Evolutionary conservation across 2,113 vertebrate species (phyloP).

Genomic region (Aspiorhynchus laticeps): DNA sequence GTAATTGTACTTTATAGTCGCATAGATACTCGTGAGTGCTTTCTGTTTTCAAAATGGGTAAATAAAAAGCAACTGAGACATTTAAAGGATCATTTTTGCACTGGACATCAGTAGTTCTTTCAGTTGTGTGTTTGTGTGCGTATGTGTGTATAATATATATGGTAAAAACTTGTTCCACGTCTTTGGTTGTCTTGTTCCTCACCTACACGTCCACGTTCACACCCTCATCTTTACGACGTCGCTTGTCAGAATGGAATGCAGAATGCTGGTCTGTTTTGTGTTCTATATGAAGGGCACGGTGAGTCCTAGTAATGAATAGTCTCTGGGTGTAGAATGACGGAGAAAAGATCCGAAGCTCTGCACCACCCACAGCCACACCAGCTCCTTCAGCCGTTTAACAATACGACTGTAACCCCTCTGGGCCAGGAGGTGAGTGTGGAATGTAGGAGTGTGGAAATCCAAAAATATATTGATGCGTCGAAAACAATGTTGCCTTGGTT

Average conservation of each 20-base stretch:
- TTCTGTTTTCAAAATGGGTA: background rate
- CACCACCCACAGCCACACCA: conserved; percentile 41
- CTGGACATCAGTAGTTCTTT: background rate
- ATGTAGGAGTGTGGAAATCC: conserved; percentile 41
- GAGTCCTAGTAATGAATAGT: background rate
- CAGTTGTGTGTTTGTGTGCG: background rate
- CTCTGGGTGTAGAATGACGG: conserved; percentile 15
- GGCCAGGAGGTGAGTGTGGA: conserved; percentile 39
- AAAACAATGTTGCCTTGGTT: conserved; percentile 46
- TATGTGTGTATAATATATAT: background rate
- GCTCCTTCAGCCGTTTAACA: conserved; percentile 25
- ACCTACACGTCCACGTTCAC: conserved; percentile 30
- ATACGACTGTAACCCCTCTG: conserved; percentile 12
- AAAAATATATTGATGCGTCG: conserved; percentile 9
- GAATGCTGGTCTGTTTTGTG: background rate
- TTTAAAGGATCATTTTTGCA: background rate
- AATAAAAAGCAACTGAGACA: background rate
- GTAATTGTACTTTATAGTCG: background rate
- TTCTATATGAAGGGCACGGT: background rate
- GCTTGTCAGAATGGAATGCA: conserved; percentile 29
- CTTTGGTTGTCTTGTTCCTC: conserved; percentile 10
- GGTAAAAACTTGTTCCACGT: conserved; percentile 34
- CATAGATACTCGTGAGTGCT: background rate
- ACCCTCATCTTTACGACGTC: conserved; percentile 37
- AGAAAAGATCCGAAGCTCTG: conserved; percentile 6